phyloP scores from a whole-genome alignment of 2,797 vertebrate species.

The Lophotriccus pileatus region DNA sequence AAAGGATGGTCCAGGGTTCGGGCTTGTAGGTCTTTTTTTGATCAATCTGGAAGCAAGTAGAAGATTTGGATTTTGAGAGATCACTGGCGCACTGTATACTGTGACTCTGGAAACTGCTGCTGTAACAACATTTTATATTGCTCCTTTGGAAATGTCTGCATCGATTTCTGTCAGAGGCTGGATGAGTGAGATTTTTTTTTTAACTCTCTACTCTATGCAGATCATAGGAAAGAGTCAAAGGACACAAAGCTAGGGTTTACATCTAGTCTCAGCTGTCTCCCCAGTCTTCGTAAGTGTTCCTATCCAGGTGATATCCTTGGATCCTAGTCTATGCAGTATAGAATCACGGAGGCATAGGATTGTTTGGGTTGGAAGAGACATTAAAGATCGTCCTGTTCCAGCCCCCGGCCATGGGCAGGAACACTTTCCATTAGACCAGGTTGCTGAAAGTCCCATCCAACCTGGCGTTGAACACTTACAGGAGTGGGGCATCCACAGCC shows the following conservation, averaged over 20 bases:
- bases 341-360: not conserved
- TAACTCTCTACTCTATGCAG: not conserved
- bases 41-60: not conserved
- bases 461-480: not conserved
- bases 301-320: not conserved
- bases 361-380: not conserved
- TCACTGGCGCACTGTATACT: not conserved
- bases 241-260: not conserved
- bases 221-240: not conserved
- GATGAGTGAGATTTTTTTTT: not conserved
- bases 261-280: not conserved
- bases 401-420: not conserved
- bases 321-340: not conserved
- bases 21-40: not conserved
- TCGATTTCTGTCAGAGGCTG: slow-evolving; percentile 6
- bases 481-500: not conserved
- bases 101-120: not conserved
- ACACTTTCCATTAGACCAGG: too few relatives aligned
- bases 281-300: not conserved
- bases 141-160: slow-evolving; percentile 21
- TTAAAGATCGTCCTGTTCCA: not conserved
- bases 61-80: not conserved
- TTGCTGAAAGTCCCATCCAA: not conserved
- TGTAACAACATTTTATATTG: not conserved
- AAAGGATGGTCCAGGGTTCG: not conserved